Evolutionary conservation across 2,888 invertebrate genomes (phyloP).

Genomic region (Aleiodes alternator): DNA sequence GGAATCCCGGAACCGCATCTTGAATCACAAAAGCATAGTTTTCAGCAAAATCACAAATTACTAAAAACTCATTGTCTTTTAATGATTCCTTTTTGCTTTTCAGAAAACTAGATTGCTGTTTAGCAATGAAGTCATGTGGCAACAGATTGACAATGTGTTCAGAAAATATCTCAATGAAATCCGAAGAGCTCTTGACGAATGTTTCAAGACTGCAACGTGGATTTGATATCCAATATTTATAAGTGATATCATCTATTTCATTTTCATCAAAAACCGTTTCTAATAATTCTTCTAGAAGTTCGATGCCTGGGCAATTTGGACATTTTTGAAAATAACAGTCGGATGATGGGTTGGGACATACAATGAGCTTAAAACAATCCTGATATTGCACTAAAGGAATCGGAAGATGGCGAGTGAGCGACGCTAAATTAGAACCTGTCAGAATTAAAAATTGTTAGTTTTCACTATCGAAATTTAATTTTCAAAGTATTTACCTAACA

Average conservation of each 20-base stretch:
- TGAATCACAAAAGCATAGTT: too few species aligned
- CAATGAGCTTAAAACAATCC: conserved; percentile 30
- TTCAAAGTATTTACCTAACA: conserved; percentile 25
- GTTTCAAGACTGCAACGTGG: too few species aligned
- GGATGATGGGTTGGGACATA: conserved; percentile 27
- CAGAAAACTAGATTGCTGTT: conserved; percentile 46
- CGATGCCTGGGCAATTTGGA: conserved; percentile 19
- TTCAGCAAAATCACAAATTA: conserved; percentile 53
- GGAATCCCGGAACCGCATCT: too few species aligned
- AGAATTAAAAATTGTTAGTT: conserved; percentile 11
- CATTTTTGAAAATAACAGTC: conserved; percentile 41
- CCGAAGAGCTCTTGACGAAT: too few species aligned
- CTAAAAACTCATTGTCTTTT: conserved; percentile 37
- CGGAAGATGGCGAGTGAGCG: conserved; percentile 4
- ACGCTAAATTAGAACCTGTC: conserved; percentile 32
- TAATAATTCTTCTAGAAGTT: conserved; percentile 10
- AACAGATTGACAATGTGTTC: conserved; percentile 29
- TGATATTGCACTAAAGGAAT: conserved; percentile 12
- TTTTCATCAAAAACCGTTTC: conserved; percentile 36
- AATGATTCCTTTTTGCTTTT: conserved; percentile 46
- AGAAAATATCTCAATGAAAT: conserved; percentile 25
- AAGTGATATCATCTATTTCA: conserved; percentile 29
- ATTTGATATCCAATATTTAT: conserved; percentile 43
- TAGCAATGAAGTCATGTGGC: conserved; percentile 49
- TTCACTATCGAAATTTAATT: conserved; percentile 10